Base-by-base conservation (phyloP, 2,113 vertebrate genomes). In the Dendrocopos noguchii region DNA sequence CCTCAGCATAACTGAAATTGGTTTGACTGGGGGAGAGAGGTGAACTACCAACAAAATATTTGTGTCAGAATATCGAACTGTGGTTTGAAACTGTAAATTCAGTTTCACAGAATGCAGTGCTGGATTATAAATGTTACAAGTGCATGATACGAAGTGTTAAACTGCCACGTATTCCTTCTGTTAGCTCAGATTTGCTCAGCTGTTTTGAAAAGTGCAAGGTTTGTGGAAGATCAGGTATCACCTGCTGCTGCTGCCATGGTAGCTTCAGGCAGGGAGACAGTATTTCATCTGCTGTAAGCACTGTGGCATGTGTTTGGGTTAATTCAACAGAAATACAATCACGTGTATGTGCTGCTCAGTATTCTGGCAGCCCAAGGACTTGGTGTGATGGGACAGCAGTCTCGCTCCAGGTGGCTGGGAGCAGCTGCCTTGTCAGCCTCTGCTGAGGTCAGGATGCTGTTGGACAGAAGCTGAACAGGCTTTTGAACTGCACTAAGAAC, bases 381-480 rank as follows among this genome's bases (percentile, higher is more conserved):
- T 2, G 2, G 59, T n/a, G 55, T 0, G 5, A 19, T 25, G 31
- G 2, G 18, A 46, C 7, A 1, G 1, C 8, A 27, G 84, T 52
- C 33, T 31, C 3, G 3, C 56, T 34, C 81, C 85, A 74, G 81
- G 75, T 75, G 88, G 17, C n/a, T 72, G 63, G 88, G 75, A 82
- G 47, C 93, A 79, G 91, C 91, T 84, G 86, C 67, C 53, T 46
- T 3, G 1, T 65, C 47, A n/a, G 6, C 53, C 36, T 59, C 42
- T 72, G 72, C 47, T 18, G 88, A 47, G 79, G 31, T 12, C 34
- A 42, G 59, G 53, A 42, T 78, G 57, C 66, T 72, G 46, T 15
- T 3, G 6, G 71, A 63, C 82, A 73, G 79, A 18, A 31, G 36
- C 57, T 59, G n/a, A 71, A 52, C 4, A 9, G 36, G 28, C 66